Conservation (phyloP, 2,888 invertebrate species). For the Drosophila acutilabella region DNA sequence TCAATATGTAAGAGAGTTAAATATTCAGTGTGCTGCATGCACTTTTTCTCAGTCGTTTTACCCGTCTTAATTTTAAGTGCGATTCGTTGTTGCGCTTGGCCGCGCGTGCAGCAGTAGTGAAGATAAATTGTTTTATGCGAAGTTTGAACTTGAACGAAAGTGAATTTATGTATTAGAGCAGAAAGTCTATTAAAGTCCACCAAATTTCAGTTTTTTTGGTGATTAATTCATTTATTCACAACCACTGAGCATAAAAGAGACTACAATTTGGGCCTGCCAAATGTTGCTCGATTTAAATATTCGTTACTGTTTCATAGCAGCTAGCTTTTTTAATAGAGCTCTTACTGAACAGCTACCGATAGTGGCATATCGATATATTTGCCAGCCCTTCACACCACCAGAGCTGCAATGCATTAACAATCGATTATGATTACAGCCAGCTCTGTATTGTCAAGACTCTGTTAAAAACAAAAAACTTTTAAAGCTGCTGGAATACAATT, state of each 20-base stretch:
- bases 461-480: not conserved
- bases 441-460: not conserved
- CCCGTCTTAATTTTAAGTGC: conserved; percentile 57
- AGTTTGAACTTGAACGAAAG: conserved; percentile 39
- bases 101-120: conserved; percentile 52
- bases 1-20: too few species aligned
- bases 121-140: conserved; percentile 23
- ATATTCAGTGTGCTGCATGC: not conserved
- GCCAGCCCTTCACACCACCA: not conserved
- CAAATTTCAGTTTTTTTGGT: not conserved
- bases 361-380: not conserved
- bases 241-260: not conserved
- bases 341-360: not conserved
- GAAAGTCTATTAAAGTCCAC: not conserved
- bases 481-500: too few species aligned
- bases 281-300: not conserved
- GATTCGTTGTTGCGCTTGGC: conserved; percentile 69
- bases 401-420: not conserved
- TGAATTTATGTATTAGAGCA: conserved; percentile 24
- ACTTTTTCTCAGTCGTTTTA: conserved; percentile 23
- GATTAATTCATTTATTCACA: not conserved
- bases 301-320: conserved; percentile 6
- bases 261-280: not conserved
- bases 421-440: conserved; percentile 6
- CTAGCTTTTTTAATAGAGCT: not conserved